Evolutionary conservation across 2,888 invertebrate species (phyloP).

Genomic region (Pinctada fucata): DNA sequence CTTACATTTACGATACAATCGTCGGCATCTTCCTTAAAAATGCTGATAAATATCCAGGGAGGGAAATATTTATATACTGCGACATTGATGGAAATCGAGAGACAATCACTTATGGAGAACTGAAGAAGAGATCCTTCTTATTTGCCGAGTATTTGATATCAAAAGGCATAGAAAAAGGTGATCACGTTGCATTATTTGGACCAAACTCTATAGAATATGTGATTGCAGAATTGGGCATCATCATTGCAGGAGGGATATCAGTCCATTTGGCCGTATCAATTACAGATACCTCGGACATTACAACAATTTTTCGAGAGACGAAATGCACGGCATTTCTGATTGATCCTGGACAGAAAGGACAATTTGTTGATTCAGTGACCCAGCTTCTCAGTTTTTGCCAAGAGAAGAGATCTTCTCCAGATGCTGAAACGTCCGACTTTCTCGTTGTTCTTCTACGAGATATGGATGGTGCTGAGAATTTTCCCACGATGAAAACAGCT

Average conservation of each 20-base stretch:
- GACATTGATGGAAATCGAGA: slow-evolving; percentile 13
- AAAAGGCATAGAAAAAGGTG: slow-evolving; percentile 22
- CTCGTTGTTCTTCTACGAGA: slow-evolving; percentile 6
- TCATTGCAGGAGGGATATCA: slow-evolving; percentile 20
- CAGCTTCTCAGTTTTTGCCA: slow-evolving; percentile 5
- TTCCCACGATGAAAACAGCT: not conserved
- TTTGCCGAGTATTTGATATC: slow-evolving; percentile 14
- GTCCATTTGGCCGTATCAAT: slow-evolving; percentile 22
- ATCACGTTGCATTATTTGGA: slow-evolving; percentile 25
- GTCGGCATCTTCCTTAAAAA: slow-evolving; percentile 4
- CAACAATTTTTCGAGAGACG: not conserved
- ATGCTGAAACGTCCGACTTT: not conserved
- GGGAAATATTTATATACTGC: slow-evolving; percentile 12
- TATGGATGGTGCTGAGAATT: not conserved
- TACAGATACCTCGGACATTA: slow-evolving; percentile 10
- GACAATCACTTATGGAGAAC: not conserved
- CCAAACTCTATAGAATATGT: slow-evolving; percentile 27
- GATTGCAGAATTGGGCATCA: slow-evolving; percentile 18
- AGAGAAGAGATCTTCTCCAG: not conserved
- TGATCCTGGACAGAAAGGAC: slow-evolving; percentile 14
- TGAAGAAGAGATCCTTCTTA: not conserved
- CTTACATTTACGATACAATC: slow-evolving; percentile 15
- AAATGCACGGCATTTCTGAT: slow-evolving; percentile 17
- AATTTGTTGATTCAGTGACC: not conserved
- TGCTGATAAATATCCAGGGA: not conserved